Base-by-base conservation (phyloP, 2,888 invertebrate species). In the Gasteruption jaculator region DNA sequence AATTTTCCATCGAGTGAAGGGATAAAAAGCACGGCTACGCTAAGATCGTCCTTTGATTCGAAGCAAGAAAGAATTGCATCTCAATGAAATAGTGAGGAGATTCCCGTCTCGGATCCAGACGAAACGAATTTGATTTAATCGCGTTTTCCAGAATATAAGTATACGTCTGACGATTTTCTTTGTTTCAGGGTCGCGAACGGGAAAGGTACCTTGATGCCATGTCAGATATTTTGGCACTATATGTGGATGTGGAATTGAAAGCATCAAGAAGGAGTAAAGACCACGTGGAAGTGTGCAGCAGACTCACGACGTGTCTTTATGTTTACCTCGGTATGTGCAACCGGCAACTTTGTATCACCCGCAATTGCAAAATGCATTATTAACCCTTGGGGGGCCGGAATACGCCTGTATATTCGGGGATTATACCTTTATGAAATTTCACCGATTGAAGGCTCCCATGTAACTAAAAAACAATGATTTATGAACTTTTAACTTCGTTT, bases 231-330 rank as follows among this genome's bases (percentile, higher is more conserved):
- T 53, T 74, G 49, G 69, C 72, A 7, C 59, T 71, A 58, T 73
- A 72, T 49, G 60, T 73, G 53, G 73, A 73, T 46, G 63, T 72
- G 64, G 72, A 73, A 58, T 57, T 74, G 30, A 67, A 70, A 48
- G 67, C 70, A 57, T 72, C 55, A 58, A 67, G 53, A 54, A 58
- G 56, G 39, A 62, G 55, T 14, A 58, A 41, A 43, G 53, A 59
- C 44, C 52, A 52, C 40, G 55, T 51, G 30, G 58, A 57, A 54
- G 65, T 70, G 46, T 61, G 63, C 30, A 58, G 60, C 31, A 63
- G 66, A 40, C 51, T 71, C 31, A 59, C 57, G 27, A 61, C 63
- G 35, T 61, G 59, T 36, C 59, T 71, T 40, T 60, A 56, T 43
- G 43, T 68, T 52, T 68, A 63, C 53, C 53, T 71, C 41, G 68